A percentile compares a stretch with the other conserved stretches of the same genome.
These are phyloP conservation scores for Megamerina dolium DNA, from an alignment of 2,888 invertebrate genomes.

Conservation along the genomic window DNA sequence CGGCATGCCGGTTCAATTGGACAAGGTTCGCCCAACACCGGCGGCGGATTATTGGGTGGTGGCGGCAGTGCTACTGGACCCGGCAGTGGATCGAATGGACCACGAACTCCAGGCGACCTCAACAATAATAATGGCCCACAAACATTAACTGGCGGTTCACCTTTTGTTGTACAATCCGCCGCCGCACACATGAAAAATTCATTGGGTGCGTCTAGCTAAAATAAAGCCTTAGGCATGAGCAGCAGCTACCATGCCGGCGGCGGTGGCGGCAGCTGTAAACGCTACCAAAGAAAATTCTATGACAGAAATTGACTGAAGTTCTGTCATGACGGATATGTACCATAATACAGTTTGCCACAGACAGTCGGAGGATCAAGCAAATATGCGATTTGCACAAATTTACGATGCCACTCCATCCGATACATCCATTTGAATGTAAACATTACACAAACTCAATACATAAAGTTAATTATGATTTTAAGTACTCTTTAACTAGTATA, in stretches of 20 bases:
- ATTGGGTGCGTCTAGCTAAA: slow-evolving; percentile 49
- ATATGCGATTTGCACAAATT: no score
- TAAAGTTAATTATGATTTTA: no score
- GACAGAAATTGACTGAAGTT: slow-evolving; percentile 31
- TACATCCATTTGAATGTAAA: no score
- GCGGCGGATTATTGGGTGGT: slow-evolving; percentile 30
- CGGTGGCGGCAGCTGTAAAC: slow-evolving; percentile 32
- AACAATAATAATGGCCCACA: slow-evolving; percentile 46
- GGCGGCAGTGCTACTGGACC: slow-evolving; percentile 31
- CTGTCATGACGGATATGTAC: no score
- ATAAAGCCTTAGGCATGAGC: slow-evolving; percentile 43
- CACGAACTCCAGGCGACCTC: slow-evolving; percentile 46
- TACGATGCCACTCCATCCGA: no score
- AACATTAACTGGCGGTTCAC: slow-evolving; percentile 39
- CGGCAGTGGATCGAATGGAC: slow-evolving; percentile 36
- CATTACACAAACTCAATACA: no score
- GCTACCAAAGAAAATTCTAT: slow-evolving; percentile 49
- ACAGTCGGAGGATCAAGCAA: no score
- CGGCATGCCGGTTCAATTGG: slow-evolving; percentile 47
- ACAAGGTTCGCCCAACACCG: slow-evolving; percentile 43
- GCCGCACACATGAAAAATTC: slow-evolving; percentile 48
- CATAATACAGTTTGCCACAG: no score
- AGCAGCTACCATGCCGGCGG: slow-evolving; percentile 25
- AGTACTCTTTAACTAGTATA: no score
- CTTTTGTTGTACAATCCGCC: slow-evolving; percentile 39